Evolutionary conservation across 2,797 vertebrate species (phyloP), one percentile per base, ranked within the genome.

Genomic region (Triplophysa yarkandensis): DNA sequence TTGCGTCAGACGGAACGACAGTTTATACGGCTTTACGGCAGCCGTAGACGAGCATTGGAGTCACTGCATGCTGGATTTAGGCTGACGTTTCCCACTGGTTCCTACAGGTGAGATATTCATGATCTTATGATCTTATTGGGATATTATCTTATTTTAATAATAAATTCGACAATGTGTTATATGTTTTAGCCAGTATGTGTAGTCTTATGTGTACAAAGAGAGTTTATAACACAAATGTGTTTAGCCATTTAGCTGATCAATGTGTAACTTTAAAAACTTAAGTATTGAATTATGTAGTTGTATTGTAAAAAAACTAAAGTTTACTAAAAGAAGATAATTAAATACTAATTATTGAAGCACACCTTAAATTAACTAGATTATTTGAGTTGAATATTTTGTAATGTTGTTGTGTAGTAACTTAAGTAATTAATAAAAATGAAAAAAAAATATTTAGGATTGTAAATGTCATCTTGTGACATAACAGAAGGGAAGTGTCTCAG

Each of bases 1-100:
- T 83, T 83, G 81, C 81, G 65, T 83, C 81, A 83, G 78, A 74
- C 76, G 8, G 25, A 46, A 68, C 69, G 70, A 36, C 77, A 34
- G 27, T 8, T 58, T 27, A n/a, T 13, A 16, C 36, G 0, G 21
- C 65, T 80, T 78, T 77, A 17, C 81, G 81, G 81, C 34, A 76
- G 32, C 27, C 4, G 7, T 25, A 11, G 28, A 1, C 1, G 50
- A 39, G 32, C 30, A 2, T 10, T 36, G 28, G 19, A 27, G 4
- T 21, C 21, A 1, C 1, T 64, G 17, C 78, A 77, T 64, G 78
- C 48, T 41, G 71, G n/a, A 6, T 58, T 68, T 30, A 30, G 9
- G 9, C 39, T 80, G 81, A 80, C 68, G 76, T 62, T 50, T 77
- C 11, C 48, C 30, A 17, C 25, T 34, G 16, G 11, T 34, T 17